Evolutionary conservation across 2,888 invertebrate species (phyloP), one percentile per base, ranked within the genome.

Genomic region (Pachliopta kotzebuea): DNA sequence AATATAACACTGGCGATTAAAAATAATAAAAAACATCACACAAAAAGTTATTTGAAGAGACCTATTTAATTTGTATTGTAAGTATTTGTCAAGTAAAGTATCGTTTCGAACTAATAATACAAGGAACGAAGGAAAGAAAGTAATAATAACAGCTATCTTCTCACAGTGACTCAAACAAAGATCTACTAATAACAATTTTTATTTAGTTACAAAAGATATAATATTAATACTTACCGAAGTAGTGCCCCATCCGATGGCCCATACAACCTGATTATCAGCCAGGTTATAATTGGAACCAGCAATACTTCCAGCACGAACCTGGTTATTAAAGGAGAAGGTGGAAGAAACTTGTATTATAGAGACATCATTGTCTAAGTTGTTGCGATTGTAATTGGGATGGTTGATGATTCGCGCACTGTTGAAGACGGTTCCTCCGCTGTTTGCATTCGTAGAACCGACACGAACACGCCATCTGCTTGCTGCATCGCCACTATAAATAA

Each of bases 161-260:
- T n/a, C n/a, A n/a, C n/a, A n/a, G n/a, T n/a, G n/a, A n/a, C n/a
- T n/a, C n/a, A n/a, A n/a, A n/a, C n/a, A n/a, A n/a, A n/a, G n/a
- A n/a, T n/a, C 9, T 31, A 31, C 0, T 31, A 2, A 2, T 31
- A 31, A 31, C 9, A 8, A 31, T 31, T 31, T 9, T 31, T 31
- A 31, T 11, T 31, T 31, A 11, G 11, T 11, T 31, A 31, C 11
- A 31, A 31, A 8, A 31, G 42, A 42, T 18, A 18, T 42, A 17
- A 42, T 42, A 42, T 6, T n/a, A n/a, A 8, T 23, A 78, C 81
- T 80, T 72, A 85, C 84, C 2, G 64, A 65, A 24, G 72, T 75
- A 21, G 69, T 24, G 0, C 85, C 86, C 85, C 84, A 86, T 69
- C 86, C 84, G 29, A 75, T 71, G 31, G 83, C 81, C 80, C 79